Conservation (phyloP, 2,888 invertebrate genomes). For the Agapostemon virescens region DNA sequence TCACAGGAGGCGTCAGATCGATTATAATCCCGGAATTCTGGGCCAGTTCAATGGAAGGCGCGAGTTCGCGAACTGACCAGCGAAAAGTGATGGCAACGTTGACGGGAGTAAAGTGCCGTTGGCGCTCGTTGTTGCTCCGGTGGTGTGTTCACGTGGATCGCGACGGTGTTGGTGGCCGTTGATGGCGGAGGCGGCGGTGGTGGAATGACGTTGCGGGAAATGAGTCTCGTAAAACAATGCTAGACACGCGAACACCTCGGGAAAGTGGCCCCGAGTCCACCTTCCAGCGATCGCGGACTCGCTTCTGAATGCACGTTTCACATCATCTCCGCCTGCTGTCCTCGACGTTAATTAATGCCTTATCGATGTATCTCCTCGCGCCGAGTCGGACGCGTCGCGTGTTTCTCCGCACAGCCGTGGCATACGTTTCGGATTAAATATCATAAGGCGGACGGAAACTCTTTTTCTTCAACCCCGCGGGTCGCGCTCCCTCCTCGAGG, state of each 20-base stretch:
- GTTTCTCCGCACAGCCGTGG: neutral
- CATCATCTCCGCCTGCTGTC: constrained; percentile 44
- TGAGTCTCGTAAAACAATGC: constrained; percentile 76
- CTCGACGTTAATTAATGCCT: constrained; percentile 52
- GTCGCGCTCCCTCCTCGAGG: too few species aligned
- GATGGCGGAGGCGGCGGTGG: constrained; percentile 59
- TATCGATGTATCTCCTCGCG: constrained; percentile 43
- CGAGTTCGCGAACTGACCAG: constrained; percentile 53
- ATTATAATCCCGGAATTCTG: constrained; percentile 57
- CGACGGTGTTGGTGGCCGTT: neutral
- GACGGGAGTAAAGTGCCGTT: constrained; percentile 55
- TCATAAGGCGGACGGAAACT: neutral
- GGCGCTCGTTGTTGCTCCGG: neutral
- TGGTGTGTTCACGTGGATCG: constrained; percentile 14
- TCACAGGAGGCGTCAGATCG: constrained; percentile 46
- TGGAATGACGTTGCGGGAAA: constrained; percentile 77
- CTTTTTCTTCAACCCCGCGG: too few species aligned
- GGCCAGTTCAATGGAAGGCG: constrained; percentile 57
- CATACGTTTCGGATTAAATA: constrained; percentile 23
- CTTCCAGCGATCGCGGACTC: constrained; percentile 43
- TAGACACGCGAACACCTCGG: constrained; percentile 72
- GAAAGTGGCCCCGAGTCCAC: constrained; percentile 51
- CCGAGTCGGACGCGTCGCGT: constrained; percentile 10
- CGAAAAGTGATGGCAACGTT: constrained; percentile 57
- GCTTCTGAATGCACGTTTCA: constrained; percentile 41